Conservation (phyloP, 2,113 vertebrate genomes). For the Taxidea taxus region DNA sequence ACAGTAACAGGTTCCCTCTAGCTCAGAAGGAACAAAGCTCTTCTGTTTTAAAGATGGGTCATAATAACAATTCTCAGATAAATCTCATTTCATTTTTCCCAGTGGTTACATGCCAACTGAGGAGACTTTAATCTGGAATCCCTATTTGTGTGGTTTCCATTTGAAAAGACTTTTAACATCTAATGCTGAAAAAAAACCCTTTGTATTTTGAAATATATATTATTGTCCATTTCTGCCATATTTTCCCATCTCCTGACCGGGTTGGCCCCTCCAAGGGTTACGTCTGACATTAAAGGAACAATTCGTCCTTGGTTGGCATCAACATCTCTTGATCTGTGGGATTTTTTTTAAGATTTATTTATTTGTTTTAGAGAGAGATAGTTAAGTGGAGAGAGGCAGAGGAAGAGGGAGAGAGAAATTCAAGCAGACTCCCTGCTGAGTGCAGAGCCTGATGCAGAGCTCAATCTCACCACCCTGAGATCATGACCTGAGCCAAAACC, state of each 20-base stretch:
- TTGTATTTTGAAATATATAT: background rate
- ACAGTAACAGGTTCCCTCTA: background rate
- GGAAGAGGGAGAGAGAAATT: background rate
- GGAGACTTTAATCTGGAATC: constrained; percentile 16
- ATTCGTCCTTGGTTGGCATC: background rate
- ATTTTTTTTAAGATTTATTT: background rate
- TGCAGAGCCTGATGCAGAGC: background rate
- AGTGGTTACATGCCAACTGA: background rate
- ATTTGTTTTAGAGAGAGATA: background rate
- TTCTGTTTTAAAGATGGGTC: constrained; percentile 22
- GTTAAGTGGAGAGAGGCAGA: background rate
- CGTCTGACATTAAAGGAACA: background rate
- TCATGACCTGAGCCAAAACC: background rate
- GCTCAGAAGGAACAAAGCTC: constrained; percentile 25
- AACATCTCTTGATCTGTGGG: background rate
- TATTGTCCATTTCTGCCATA: background rate
- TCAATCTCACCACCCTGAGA: background rate
- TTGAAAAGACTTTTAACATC: constrained; percentile 14
- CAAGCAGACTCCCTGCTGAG: background rate
- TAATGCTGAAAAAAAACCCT: background rate
- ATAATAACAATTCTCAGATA: constrained; percentile 38
- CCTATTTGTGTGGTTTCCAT: background rate
- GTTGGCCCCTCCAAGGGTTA: background rate
- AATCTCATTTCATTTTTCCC: constrained; percentile 34
- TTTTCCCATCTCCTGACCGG: background rate